Percentiles rank a stretch among this genome's conserved stretches.
phyloP scores from a whole-genome alignment of 2,888 invertebrate species.

The Philaethria dido region DNA sequence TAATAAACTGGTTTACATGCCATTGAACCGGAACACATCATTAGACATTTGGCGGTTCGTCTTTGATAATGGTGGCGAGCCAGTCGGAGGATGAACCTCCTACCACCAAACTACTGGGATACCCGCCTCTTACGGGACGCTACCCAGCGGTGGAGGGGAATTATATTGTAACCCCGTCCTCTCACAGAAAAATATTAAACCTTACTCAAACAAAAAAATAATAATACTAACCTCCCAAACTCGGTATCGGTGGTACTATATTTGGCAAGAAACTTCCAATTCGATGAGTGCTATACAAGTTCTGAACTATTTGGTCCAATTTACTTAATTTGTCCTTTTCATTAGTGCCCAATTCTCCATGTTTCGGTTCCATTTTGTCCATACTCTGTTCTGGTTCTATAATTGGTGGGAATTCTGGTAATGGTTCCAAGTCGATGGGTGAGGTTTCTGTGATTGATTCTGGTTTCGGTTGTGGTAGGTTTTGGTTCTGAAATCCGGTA shows the following conservation, averaged over 20 bases:
- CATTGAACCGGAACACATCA: too few relatives aligned
- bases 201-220: too few relatives aligned
- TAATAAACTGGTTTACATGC: too few relatives aligned
- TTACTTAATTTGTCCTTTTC: slow-evolving; percentile 76
- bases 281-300: slow-evolving; percentile 74
- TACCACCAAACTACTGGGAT: too few relatives aligned
- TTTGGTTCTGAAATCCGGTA: slow-evolving; percentile 63
- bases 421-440: slow-evolving; percentile 9
- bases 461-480: slow-evolving; percentile 62
- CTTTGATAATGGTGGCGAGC: too few relatives aligned
- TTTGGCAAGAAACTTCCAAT: slow-evolving; percentile 60
- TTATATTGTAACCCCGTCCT: too few relatives aligned
- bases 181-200: too few relatives aligned
- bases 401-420: not conserved
- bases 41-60: too few relatives aligned
- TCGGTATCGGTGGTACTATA: slow-evolving; percentile 51
- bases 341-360: slow-evolving; percentile 48
- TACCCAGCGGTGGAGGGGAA: too few relatives aligned
- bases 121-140: too few relatives aligned
- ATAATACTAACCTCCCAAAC: slow-evolving; percentile 53
- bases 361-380: slow-evolving; percentile 47
- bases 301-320: slow-evolving; percentile 77
- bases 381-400: slow-evolving; percentile 19
- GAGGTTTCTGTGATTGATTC: slow-evolving; percentile 42
- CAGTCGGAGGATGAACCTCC: too few relatives aligned